Base-by-base conservation (phyloP, 2,888 invertebrate species). In the Copidosoma aretas region DNA sequence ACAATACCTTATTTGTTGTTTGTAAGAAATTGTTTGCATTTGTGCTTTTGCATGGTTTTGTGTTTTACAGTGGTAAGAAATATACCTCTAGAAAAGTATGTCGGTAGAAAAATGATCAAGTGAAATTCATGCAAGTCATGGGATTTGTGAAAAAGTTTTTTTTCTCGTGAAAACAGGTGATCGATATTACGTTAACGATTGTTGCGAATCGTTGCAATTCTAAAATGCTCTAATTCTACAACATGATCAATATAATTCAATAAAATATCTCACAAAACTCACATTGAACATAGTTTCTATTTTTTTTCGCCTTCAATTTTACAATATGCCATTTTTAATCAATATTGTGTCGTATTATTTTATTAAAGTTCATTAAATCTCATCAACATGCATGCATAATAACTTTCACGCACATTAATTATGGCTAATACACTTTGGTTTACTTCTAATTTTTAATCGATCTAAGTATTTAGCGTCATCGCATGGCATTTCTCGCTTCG, bases 201-300 rank as follows among this genome's bases (percentile, higher is more conserved):
- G 32, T 53, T 22, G 56, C 64, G 22, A 63, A 60, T 61, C 61
- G 60, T 25, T 51, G 49, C 22, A 19, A 64, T 53, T 64, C 3
- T 52, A 24, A 24, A 15, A 70, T 64, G 60, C 60, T 64, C 41
- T 46, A 64, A 58, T 10, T 53, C 64, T 64, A 70, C 49, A 67
- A 63, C 63, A 59, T 49, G 63, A 19, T 46, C 56, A 41, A 32
- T 63, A 21, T 51, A 54, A 59, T 54, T 56, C 41, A 46, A 67
- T 52, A 67, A 70, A 71, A 72, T 64, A 69, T 73, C 71, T 74
- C 72, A 73, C 74, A 73, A 71, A 73, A 73, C 70, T 68, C 72
- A 76, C 74, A 73, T 75, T 71, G 67, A 75, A 73, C 61, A 60
- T 66, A 61, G 63, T 54, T 70, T 70, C 24, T 65, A 10, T 54